Percentiles rank a stretch among this genome's conserved stretches.
phyloP scores from a whole-genome alignment of 1,140 invertebrate species.

The Philotrypesis tridentata region DNA sequence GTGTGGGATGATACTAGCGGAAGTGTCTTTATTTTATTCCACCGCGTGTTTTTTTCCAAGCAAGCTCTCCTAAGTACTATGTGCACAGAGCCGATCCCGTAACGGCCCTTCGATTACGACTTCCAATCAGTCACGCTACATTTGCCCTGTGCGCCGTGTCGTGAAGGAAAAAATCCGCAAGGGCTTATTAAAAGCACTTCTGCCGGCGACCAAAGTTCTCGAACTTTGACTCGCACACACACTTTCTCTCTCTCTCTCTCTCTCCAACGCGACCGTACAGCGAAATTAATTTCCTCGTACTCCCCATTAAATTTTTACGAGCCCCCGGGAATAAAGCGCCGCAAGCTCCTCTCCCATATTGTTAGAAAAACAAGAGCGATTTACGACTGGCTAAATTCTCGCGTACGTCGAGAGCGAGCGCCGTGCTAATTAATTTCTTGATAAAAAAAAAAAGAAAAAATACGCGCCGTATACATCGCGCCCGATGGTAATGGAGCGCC shows the following conservation, averaged over 20 bases:
- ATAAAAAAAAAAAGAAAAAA: not conserved
- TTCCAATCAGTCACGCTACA: constrained; percentile 23
- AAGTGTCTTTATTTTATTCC: not conserved
- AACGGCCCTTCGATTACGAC: not conserved
- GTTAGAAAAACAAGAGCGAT: constrained; percentile 1
- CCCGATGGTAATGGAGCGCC: not conserved
- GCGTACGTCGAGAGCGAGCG: not conserved
- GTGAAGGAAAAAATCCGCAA: constrained; percentile 15
- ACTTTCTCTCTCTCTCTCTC: too few species aligned
- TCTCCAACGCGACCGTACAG: constrained; percentile 1
- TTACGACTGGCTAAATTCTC: constrained; percentile 11
- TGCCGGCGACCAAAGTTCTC: not conserved
- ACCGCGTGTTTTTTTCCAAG: not conserved
- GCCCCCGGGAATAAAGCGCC: constrained; percentile 28
- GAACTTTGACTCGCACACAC: constrained; percentile 19
- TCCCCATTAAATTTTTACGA: constrained; percentile 48
- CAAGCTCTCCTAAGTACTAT: not conserved
- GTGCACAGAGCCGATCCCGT: not conserved
- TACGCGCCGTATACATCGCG: not conserved
- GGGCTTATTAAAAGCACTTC: constrained; percentile 22
- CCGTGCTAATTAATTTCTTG: not conserved
- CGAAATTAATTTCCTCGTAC: constrained; percentile 45
- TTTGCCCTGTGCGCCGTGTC: not conserved
- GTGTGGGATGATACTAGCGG: not conserved
- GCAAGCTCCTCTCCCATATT: not conserved